Base-by-base conservation (phyloP, 2,113 vertebrate genomes). In the Crotalus tigris region DNA sequence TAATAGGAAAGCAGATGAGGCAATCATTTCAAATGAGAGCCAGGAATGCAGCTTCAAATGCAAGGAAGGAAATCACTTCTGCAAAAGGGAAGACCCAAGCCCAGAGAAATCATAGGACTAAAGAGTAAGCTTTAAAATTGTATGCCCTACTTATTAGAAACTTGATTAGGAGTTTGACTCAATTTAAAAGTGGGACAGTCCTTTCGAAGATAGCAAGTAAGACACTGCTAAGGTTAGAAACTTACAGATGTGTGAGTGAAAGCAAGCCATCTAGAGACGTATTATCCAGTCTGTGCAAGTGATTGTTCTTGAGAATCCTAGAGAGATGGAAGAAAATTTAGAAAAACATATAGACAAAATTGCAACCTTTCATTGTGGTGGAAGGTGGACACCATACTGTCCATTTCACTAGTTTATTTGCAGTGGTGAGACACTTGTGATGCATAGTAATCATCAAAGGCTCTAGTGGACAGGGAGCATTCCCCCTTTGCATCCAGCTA, bases 211-310 rank as follows among this genome's bases (percentile, higher is more conserved):
- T 81, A 49, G 44, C 46, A 64, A 51, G 39, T 54, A 24, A 54
- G 10, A 10, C 64, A 54, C 24, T 46, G 49, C 46, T 44, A 29
- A 55, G n/a, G 54, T 44, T 11, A 85, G 54, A 51, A 57, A 97
- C 97, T 95, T 97, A 97, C 97, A 97, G 94, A 91, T 96, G 91
- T 94, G 94, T 95, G 51, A 98, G 96, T 61, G 95, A 94, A 9
- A 97, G 89, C 92, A 98, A 94, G 85, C 96, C 96, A 93, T 97
- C 93, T 92, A 97, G 96, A 0, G 96, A 97, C 51, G 6, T 88
- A 53, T 96, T 97, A 90, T 64, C 91, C 92, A 98, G 91, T 46
- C 54, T 61, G 5, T 0, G 92, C 94, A 98, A 90, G 10, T 55
- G 1, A 19, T 97, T 98, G 91, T 93, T 89, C 75, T 85, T 94